phyloP scores from a whole-genome alignment of 2,888 invertebrate species.

The Hetaerina titia region DNA sequence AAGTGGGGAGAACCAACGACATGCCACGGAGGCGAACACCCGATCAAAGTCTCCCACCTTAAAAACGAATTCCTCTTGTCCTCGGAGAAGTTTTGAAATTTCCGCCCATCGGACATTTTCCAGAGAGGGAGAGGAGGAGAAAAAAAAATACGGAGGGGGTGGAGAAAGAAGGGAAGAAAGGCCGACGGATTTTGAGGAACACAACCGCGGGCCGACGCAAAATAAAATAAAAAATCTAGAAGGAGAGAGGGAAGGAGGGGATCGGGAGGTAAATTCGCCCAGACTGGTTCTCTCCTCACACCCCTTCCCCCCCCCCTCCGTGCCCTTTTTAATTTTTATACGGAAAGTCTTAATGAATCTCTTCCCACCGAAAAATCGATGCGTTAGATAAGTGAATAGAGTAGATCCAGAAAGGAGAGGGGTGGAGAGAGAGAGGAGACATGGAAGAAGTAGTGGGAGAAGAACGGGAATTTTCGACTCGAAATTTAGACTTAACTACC shows the following conservation, averaged over 20 bases:
- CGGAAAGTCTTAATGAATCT: constrained; percentile 36
- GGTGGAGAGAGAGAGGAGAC: neutral
- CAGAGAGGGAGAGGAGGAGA: neutral
- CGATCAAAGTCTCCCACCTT: neutral
- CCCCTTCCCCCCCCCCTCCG: neutral
- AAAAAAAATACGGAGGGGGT: neutral
- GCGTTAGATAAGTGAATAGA: constrained; percentile 41
- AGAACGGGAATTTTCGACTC: constrained; percentile 48
- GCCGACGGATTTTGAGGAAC: no score
- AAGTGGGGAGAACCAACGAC: no score
- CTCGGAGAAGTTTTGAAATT: neutral
- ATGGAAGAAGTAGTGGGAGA: neutral
- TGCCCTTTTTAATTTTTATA: neutral
- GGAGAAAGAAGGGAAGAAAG: neutral
- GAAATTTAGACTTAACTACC: constrained; percentile 57
- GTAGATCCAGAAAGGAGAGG: neutral
- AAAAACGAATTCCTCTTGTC: neutral
- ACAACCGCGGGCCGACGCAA: neutral
- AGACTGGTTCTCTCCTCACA: neutral
- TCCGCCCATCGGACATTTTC: neutral
- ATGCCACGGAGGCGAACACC: neutral
- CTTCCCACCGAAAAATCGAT: constrained; percentile 16
- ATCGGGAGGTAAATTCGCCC: constrained; percentile 19
- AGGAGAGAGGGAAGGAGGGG: neutral
- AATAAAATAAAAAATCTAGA: neutral